A percentile compares a stretch with the other conserved stretches of the same genome.
Evolutionary conservation across 1,140 invertebrate species (phyloP).

Genomic region (Protaetia brevitarsis): DNA sequence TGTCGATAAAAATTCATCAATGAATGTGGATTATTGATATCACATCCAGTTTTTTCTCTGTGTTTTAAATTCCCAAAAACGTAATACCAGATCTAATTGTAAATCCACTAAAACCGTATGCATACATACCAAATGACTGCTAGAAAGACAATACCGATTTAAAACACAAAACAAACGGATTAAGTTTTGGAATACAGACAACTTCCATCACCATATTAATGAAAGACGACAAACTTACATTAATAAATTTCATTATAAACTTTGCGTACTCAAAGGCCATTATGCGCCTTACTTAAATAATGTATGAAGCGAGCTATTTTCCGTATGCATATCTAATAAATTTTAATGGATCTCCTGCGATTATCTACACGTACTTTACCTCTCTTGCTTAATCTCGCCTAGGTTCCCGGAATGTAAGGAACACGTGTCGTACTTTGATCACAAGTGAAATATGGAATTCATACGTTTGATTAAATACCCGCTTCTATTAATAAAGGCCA

Average conservation of each 20-base stretch:
- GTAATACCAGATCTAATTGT: too few species aligned
- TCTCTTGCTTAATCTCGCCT: background rate
- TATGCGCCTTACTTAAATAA: background rate
- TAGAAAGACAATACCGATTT: too few species aligned
- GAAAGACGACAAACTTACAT: too few species aligned
- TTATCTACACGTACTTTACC: background rate
- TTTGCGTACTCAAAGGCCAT: background rate
- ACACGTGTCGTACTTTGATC: constrained; percentile 3
- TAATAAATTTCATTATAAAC: background rate
- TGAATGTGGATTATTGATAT: too few species aligned
- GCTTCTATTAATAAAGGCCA: constrained; percentile 14
- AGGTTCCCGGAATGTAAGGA: background rate
- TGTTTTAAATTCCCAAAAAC: too few species aligned
- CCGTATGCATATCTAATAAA: background rate
- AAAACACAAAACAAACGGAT: too few species aligned
- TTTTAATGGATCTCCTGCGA: background rate
- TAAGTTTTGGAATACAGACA: too few species aligned
- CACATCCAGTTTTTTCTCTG: too few species aligned
- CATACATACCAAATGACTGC: too few species aligned
- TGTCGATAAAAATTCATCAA: too few species aligned
- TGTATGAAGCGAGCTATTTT: background rate
- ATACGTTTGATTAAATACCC: background rate
- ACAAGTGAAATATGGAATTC: constrained; percentile 14
- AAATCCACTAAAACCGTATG: too few species aligned
- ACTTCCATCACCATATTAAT: too few species aligned